Evolutionary conservation across 2,888 invertebrate genomes (phyloP).

Genomic region (Leucania comma): DNA sequence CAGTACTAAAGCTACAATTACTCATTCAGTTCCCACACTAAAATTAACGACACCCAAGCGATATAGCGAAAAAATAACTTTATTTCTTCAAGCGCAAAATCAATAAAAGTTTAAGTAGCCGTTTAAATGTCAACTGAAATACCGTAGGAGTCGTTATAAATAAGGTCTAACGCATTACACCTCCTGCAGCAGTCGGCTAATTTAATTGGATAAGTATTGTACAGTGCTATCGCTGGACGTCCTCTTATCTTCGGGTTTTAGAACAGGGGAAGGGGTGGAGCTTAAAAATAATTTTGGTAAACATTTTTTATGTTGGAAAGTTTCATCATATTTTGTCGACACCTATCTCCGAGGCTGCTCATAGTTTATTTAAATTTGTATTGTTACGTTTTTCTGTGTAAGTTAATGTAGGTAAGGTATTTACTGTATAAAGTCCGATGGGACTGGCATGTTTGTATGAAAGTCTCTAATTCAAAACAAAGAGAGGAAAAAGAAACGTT

Average conservation of each 20-base stretch:
- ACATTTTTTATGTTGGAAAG: too few species aligned
- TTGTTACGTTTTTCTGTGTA: too few species aligned
- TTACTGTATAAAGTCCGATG: too few species aligned
- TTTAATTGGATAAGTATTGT: slow-evolving; percentile 88
- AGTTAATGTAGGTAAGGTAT: too few species aligned
- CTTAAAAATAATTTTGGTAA: neutral
- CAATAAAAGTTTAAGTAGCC: slow-evolving; percentile 52
- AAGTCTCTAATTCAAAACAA: too few species aligned
- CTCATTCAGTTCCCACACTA: slow-evolving; percentile 2
- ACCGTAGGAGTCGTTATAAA: slow-evolving; percentile 64
- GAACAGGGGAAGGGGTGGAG: slow-evolving; percentile 67
- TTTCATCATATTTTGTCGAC: too few species aligned
- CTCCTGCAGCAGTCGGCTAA: slow-evolving; percentile 75
- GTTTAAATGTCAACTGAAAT: slow-evolving; percentile 65
- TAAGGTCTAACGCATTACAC: slow-evolving; percentile 77
- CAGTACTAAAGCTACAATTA: neutral
- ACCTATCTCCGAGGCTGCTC: too few species aligned
- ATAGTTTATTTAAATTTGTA: too few species aligned
- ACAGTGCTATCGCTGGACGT: slow-evolving; percentile 80
- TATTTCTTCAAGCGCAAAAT: slow-evolving; percentile 36
- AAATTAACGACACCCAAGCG: neutral
- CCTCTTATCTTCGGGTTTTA: slow-evolving; percentile 78
- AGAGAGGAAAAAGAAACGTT: too few species aligned
- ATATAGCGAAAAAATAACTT: slow-evolving; percentile 26
- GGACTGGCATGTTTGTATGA: too few species aligned